Conservation (phyloP, 2,888 invertebrate species). For the Prosopocoilus inquinatus region DNA sequence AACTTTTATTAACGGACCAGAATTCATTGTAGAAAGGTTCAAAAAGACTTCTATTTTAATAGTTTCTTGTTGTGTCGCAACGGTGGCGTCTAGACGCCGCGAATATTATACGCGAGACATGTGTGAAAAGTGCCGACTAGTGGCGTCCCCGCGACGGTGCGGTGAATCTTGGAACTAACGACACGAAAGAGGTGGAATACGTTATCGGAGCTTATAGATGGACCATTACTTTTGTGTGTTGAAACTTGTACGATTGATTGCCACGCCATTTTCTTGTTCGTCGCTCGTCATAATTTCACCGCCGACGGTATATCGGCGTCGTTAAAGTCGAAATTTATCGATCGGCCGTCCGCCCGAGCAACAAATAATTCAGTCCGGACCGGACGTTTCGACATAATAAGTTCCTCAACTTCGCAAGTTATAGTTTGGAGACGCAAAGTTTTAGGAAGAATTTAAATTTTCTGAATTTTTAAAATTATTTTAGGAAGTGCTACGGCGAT, state of each 20-base stretch:
- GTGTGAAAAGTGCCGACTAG: constrained; percentile 18
- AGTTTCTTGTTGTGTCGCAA: too few species aligned
- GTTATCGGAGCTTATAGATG: constrained; percentile 24
- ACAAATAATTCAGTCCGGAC: background rate
- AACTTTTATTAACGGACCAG: too few species aligned
- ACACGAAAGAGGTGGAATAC: constrained; percentile 36
- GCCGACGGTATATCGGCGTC: constrained; percentile 12
- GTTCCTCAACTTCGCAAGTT: too few species aligned
- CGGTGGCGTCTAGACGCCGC: too few species aligned
- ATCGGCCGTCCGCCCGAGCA: background rate
- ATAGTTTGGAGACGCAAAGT: too few species aligned
- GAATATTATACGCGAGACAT: too few species aligned
- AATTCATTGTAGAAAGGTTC: too few species aligned
- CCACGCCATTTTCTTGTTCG: constrained; percentile 28
- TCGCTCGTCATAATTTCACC: constrained; percentile 18
- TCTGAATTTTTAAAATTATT: too few species aligned
- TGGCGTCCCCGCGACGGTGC: constrained; percentile 30
- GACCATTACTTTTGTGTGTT: constrained; percentile 30
- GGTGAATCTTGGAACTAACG: constrained; percentile 25
- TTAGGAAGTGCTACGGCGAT: background rate
- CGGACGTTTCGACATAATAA: background rate
- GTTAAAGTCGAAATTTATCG: constrained; percentile 3
- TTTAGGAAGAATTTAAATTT: too few species aligned
- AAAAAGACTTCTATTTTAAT: too few species aligned
- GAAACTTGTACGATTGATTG: constrained; percentile 30